Base-by-base conservation (phyloP, 2,113 vertebrate genomes). In the Garra rufa region DNA sequence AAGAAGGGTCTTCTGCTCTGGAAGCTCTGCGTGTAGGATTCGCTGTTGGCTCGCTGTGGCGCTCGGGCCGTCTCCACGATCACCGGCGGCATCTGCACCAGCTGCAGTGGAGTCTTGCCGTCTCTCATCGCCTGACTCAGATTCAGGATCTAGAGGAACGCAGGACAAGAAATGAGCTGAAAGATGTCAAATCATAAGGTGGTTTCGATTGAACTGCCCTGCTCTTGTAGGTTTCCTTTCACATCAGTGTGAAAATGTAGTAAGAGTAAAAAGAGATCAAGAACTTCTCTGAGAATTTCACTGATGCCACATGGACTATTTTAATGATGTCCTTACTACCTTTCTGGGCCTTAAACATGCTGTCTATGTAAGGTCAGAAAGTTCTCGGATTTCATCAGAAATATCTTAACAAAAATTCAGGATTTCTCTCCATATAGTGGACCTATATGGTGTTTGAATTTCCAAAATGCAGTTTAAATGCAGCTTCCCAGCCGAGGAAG, bases 1-100 rank as follows among this genome's bases (percentile, higher is more conserved):
- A 99, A 99, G 93, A 99, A 99, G 46, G 98, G 98, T 92, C 97
- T 96, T 91, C 98, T 95, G 92, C 98, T 99, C 93, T 99, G 97
- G 95, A 99, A 99, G 92, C 97, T 99, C 92, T 99, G 98, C 1
- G 98, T 99, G 93, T 99, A 99, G 63, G 97, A 98, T 90, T 99
- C 98, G 43, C 95, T 98, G 90, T 96, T 75, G 1, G 95, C 94
- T 55, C 97, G 95, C 91, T 99, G 97, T 73, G 97, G 97, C 28
- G 97, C 97, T 77, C 96, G 94, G 0, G 97, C 97, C 0, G 96
- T 98, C 92, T 99, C 98, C 0, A 99, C 97, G 9, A 97, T 97
- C 81, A 99, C 98, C 0, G 98, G 97, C 0, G 98, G 97, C 96
- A 98, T 98, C 94, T 99, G 97, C 65, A 99, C 97, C 76, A 99